Evolutionary conservation across 2,888 invertebrate genomes (phyloP).

Genomic region (Cephus sareptanus): DNA sequence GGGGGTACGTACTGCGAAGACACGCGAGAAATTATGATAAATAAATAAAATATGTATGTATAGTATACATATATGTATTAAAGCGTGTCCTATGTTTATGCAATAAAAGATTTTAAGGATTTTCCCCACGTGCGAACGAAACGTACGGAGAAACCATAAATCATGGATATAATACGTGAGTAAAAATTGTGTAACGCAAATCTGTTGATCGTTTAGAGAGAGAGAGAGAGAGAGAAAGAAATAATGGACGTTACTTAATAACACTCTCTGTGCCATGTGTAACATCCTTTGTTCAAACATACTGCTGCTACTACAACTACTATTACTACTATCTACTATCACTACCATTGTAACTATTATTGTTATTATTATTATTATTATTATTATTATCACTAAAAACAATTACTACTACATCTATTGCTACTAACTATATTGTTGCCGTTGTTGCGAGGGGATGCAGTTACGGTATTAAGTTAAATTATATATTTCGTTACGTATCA

Average conservation of each 20-base stretch:
- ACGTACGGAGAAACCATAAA: not conserved
- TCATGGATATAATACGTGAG: not conserved
- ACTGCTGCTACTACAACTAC: not conserved
- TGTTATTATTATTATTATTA: not conserved
- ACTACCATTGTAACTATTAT: not conserved
- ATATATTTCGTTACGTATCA: not conserved
- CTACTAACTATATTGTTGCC: not conserved
- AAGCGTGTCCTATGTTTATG: constrained; percentile 14
- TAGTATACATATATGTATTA: constrained; percentile 18
- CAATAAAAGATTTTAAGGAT: constrained; percentile 14
- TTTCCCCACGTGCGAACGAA: not conserved
- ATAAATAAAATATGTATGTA: constrained; percentile 2
- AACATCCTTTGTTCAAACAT: not conserved
- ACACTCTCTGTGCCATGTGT: not conserved
- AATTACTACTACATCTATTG: not conserved
- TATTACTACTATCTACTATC: not conserved
- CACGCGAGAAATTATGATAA: constrained; percentile 1
- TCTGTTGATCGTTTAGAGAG: not conserved
- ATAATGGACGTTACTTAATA: not conserved
- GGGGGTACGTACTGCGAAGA: not conserved
- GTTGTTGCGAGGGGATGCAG: not conserved
- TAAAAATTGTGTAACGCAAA: not conserved
- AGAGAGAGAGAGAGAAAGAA: not conserved
- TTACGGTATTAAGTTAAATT: not conserved
- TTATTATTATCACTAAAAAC: not conserved